Evolutionary conservation across 2,888 invertebrate genomes (phyloP), one percentile per base, ranked within the genome.

Genomic region (Agonopterix subpropinquella): DNA sequence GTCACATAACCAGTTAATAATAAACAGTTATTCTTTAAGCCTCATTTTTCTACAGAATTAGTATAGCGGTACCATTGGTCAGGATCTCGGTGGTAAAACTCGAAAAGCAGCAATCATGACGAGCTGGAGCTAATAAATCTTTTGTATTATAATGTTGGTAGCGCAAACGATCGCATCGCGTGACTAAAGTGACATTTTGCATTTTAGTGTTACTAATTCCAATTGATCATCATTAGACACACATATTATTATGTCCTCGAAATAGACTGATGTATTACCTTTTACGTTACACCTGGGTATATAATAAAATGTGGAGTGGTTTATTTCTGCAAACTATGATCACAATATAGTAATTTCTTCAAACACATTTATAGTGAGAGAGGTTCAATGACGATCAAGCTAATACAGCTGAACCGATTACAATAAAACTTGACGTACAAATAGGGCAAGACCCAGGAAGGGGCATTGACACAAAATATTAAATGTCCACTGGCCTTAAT

Each of bases 131-230:
- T 57, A 59, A 65, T 68, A 61, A 61, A 64, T 59, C 50, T 51
- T 54, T 48, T 9, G 52, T 48, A 48, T 49, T 51, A 47, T 46
- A 46, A 36, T 48, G 48, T 28, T 28, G 28, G 9, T 2, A 8
- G 46, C 28, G 52, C 59, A 63, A 70, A 70, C 58, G 64, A 66
- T 57, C 58, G 56, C 51, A 62, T 71, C 58, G 68, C 68, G 67
- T 73, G 72, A 61, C 60, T 52, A 48, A 56, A 57, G 67, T 70
- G 67, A 76, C 70, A 77, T 79, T 28, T 80, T 69, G 68, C 70
- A 77, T 77, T 74, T 73, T 61, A 59, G 60, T 66, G 56, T 62
- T 61, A 70, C 67, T 70, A 70, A 77, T 77, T 75, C 67, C 59
- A 53, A 61, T 61, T 64, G 68, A 69, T 62, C 63, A 69, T 66